Conservation (phyloP, 2,113 vertebrate genomes). For the Dromiciops gliroides region DNA sequence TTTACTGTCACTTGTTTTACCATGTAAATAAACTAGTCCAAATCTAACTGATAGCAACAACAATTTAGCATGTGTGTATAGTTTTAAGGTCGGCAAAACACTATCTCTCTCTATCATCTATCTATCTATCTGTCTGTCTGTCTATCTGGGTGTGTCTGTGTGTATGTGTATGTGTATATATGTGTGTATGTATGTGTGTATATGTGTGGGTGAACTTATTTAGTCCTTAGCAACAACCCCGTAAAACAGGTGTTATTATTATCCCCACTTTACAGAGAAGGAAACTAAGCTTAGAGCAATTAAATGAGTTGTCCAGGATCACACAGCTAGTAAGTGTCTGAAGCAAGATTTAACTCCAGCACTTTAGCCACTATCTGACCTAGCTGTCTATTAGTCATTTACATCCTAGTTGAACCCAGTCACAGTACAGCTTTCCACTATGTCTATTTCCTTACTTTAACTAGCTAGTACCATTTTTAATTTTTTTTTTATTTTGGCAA, state of each 20-base stretch:
- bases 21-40: background rate
- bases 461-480: background rate
- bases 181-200: too few species aligned
- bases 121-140: too few species aligned
- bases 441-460: background rate
- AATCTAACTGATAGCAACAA: background rate
- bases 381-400: background rate
- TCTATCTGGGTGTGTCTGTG: too few species aligned
- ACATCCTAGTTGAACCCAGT: background rate
- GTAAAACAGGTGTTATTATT: background rate
- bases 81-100: background rate
- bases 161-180: too few species aligned
- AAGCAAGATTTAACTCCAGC: background rate
- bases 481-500: too few species aligned
- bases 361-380: background rate
- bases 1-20: conserved; percentile 11
- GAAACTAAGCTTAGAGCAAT: background rate
- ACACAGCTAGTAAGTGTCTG: background rate
- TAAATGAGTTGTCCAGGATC: background rate
- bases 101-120: too few species aligned
- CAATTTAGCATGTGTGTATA: conserved; percentile 5
- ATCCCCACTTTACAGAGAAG: background rate
- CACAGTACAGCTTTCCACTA: background rate
- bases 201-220: too few species aligned
- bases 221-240: background rate